phyloP scores from a whole-genome alignment of 2,797 vertebrate species.

The Gastrophryne carolinensis region DNA sequence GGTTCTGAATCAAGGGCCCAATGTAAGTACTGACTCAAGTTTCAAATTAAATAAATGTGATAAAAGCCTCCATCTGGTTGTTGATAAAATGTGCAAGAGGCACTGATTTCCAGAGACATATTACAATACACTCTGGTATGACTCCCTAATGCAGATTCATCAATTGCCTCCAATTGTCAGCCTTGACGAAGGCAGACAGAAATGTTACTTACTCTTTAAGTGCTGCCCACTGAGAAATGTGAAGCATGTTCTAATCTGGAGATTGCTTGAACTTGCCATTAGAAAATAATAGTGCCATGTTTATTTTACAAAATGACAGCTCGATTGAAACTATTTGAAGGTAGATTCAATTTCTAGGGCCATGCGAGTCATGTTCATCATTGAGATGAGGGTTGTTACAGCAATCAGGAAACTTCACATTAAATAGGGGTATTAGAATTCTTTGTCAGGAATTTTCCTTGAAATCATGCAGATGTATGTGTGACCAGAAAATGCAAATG shows the following conservation, averaged over 20 bases:
- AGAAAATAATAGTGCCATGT: slow-evolving; percentile 67
- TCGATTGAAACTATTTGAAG: slow-evolving; percentile 60
- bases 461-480: too few relatives aligned
- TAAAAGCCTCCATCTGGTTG: slow-evolving; percentile 77
- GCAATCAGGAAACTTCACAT: not conserved
- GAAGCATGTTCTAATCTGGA: slow-evolving; percentile 64
- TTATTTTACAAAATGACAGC: slow-evolving; percentile 69
- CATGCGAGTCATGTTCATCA: slow-evolving; percentile 49
- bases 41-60: slow-evolving; percentile 79
- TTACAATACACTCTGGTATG: slow-evolving; percentile 70
- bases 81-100: slow-evolving; percentile 73
- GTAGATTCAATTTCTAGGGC: slow-evolving; percentile 56
- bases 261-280: slow-evolving; percentile 71
- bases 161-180: slow-evolving; percentile 76
- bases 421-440: not conserved
- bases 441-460: too few relatives aligned
- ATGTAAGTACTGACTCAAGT: slow-evolving; percentile 74
- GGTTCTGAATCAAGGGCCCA: slow-evolving; percentile 69
- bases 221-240: slow-evolving; percentile 64
- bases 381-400: slow-evolving; percentile 31
- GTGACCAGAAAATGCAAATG: not conserved
- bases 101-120: slow-evolving; percentile 73
- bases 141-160: slow-evolving; percentile 65
- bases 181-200: slow-evolving; percentile 67
- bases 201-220: slow-evolving; percentile 72